These are phyloP conservation scores for Parapristionchus giblindavisi DNA, from an alignment of 2,888 invertebrate species.

Conservation along the genomic window DNA sequence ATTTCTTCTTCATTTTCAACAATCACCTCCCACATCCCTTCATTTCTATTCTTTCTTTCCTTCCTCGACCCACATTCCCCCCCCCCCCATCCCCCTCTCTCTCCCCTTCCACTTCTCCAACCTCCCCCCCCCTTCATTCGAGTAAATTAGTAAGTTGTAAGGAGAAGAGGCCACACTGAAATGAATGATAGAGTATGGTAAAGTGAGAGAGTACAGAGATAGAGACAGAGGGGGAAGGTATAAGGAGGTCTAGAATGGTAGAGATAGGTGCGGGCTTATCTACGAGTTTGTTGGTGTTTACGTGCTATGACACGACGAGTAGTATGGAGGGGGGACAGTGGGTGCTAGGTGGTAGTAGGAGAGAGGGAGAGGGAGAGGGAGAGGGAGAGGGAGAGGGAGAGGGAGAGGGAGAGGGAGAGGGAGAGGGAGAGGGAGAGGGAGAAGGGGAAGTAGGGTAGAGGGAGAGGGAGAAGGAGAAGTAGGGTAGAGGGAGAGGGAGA, in stretches of 20 bases:
- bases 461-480: neutral
- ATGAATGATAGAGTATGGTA: neutral
- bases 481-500: constrained; percentile 21
- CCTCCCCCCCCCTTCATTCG: constrained; percentile 17
- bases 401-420: neutral
- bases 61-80: constrained; percentile 8
- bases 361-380: constrained; percentile 7
- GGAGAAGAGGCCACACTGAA: neutral
- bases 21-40: too few species aligned
- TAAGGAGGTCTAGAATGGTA: neutral
- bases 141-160: constrained; percentile 37
- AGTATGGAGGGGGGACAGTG: neutral
- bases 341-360: neutral
- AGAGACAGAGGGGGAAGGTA: constrained; percentile 1
- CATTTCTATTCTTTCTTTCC: constrained; percentile 1
- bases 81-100: constrained; percentile 10
- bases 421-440: constrained; percentile 26
- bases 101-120: constrained; percentile 4
- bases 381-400: constrained; percentile 15
- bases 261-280: too few species aligned
- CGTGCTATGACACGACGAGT: neutral
- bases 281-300: neutral
- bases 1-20: too few species aligned
- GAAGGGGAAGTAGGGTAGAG: neutral
- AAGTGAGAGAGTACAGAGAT: neutral